These are phyloP conservation scores for Dryococelus australis DNA, from an alignment of 2,888 invertebrate genomes.

Conservation along the genomic window DNA sequence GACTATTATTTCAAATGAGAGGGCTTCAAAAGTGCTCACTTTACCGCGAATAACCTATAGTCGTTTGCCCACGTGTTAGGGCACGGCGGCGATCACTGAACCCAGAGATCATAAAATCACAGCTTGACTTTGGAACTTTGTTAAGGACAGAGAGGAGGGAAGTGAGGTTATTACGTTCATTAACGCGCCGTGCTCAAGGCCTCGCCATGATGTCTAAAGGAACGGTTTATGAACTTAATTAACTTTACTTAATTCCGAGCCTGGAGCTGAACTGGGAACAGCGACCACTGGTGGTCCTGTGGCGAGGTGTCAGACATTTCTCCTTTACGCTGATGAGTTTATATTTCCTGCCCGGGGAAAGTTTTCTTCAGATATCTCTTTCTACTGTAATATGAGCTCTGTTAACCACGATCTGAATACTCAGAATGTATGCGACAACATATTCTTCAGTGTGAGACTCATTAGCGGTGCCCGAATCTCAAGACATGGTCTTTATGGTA, in stretches of 20 bases:
- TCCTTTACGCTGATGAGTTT: too few species aligned
- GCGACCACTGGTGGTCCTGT: background rate
- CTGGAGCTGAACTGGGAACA: background rate
- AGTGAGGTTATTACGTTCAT: background rate
- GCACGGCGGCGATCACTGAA: background rate
- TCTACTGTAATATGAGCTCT: too few species aligned
- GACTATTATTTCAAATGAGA: too few species aligned
- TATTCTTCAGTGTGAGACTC: too few species aligned
- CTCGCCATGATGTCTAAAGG: background rate
- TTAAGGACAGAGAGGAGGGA: slow-evolving; percentile 1
- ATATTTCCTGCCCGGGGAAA: too few species aligned
- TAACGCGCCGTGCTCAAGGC: background rate
- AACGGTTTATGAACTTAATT: background rate
- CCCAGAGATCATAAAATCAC: background rate
- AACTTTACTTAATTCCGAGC: background rate
- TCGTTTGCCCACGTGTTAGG: background rate
- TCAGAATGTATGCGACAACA: too few species aligned
- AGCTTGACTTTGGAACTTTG: background rate
- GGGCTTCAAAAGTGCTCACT: too few species aligned
- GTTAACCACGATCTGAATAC: too few species aligned
- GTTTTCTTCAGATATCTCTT: too few species aligned
- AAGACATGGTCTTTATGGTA: too few species aligned
- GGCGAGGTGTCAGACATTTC: background rate
- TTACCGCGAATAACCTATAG: too few species aligned
- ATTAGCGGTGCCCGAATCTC: too few species aligned